Evolutionary conservation across 2,888 invertebrate genomes (phyloP), one percentile per base, ranked within the genome.

Genomic region (Elysia crispata): DNA sequence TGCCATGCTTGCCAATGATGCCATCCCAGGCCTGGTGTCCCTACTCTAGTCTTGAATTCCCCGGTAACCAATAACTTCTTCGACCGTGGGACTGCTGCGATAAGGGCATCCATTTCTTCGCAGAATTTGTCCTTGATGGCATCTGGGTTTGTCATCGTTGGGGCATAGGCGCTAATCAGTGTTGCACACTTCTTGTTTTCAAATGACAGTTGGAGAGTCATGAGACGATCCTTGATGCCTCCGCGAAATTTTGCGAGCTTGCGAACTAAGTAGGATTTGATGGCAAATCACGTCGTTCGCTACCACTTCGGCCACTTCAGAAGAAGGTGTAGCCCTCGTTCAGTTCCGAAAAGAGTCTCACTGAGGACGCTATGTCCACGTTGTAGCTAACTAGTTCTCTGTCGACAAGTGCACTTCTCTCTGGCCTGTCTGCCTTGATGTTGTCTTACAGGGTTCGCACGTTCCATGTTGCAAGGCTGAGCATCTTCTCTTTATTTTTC

Each of bases 81-180:
- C 18, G 60, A 18, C 20, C 6, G 57, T 13, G 76, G 60, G 1
- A 76, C 80, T 13, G 75, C 41, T 49, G 76, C 18, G 28, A 75
- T 70, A 15, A 49, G 31, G 1, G 28, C 20, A 11, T 76, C n/a
- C 1, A 76, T 60, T 0, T 69, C 70, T 57, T 70, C 70, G 30
- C 62, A 80, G 25, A 80, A 80, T 20, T 25, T 28, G 18, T 60
- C 30, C 62, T 75, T 80, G 0, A 25, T 49, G 5, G 49, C 76
- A 8, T 76, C 80, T 15, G 69, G 70, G 41, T 80, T 80, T 30
- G 74, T 74, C 79, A 79, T 74, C 1, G 74, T 74, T 0, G 67
- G 67, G 15, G 79, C 57, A 23, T 57, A 67, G 30, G 54, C 33
- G 28, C 74, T 67, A 31, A 79, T n/a, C 11, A 73, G 23, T 15